A percentile compares a stretch with the other conserved stretches of the same genome.
These are phyloP conservation scores for Furcula furcula DNA, from an alignment of 2,888 invertebrate species.

Conservation along the genomic window DNA sequence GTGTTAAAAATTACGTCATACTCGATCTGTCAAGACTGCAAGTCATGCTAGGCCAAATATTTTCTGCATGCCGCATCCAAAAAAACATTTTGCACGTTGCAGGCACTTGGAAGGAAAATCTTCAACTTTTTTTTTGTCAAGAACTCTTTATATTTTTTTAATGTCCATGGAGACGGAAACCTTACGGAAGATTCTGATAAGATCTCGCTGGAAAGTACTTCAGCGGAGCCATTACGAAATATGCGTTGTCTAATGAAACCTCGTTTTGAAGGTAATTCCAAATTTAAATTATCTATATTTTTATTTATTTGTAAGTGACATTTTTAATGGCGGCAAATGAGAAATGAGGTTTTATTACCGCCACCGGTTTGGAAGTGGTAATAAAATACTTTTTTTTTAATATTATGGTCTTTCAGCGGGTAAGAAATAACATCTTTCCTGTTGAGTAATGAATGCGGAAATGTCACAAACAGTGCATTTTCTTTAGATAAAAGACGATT, in stretches of 20 bases:
- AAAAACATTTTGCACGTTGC: too few relatives aligned
- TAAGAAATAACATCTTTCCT: too few relatives aligned
- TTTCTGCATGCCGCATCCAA: slow-evolving; percentile 39
- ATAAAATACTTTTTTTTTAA: too few relatives aligned
- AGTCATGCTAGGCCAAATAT: too few relatives aligned
- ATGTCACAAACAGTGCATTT: too few relatives aligned
- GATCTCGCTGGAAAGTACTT: slow-evolving; percentile 22
- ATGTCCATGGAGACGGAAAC: slow-evolving; percentile 47
- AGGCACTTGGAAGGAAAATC: slow-evolving; percentile 37
- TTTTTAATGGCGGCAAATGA: not conserved
- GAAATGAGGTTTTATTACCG: slow-evolving; percentile 4
- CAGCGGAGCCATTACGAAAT: slow-evolving; percentile 33
- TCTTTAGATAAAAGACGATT: too few relatives aligned
- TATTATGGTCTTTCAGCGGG: too few relatives aligned
- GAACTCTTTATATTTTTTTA: slow-evolving; percentile 68
- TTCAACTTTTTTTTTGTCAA: slow-evolving; percentile 49
- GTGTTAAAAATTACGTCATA: too few relatives aligned
- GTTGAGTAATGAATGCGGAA: too few relatives aligned
- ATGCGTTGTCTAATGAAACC: slow-evolving; percentile 31
- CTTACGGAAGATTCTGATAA: slow-evolving; percentile 54
- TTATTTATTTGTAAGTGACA: not conserved
- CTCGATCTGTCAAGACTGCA: too few relatives aligned
- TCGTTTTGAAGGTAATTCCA: slow-evolving; percentile 8
- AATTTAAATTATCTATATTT: not conserved
- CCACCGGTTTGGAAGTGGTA: too few relatives aligned